phyloP scores from a whole-genome alignment of 2,888 invertebrate genomes.

The Eristalinus aeneus region DNA sequence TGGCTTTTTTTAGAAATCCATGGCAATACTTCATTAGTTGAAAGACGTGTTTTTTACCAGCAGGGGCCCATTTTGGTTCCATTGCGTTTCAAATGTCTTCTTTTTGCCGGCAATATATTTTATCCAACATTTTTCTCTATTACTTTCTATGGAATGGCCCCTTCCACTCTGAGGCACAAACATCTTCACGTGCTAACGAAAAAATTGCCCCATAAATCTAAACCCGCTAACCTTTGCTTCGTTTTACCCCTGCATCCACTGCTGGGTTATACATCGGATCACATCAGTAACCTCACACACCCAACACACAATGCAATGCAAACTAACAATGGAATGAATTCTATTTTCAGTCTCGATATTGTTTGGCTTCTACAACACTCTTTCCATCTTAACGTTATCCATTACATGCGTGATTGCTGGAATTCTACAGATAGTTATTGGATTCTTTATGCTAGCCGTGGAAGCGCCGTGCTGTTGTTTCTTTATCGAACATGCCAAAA shows the following conservation, averaged over 20 bases:
- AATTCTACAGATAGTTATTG: slow-evolving; percentile 93
- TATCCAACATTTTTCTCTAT: neutral
- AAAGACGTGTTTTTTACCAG: too few relatives aligned
- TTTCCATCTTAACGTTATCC: slow-evolving; percentile 84
- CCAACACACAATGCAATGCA: neutral
- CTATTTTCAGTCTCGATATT: slow-evolving; percentile 89
- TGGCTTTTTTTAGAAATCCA: too few relatives aligned
- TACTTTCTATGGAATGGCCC: neutral
- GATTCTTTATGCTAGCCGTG: slow-evolving; percentile 92
- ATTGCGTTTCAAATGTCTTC: too few relatives aligned
- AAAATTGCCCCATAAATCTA: neutral
- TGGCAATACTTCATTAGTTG: too few relatives aligned
- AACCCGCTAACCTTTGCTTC: neutral
- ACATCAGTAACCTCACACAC: neutral
- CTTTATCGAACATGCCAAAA: slow-evolving; percentile 96
- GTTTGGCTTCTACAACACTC: slow-evolving; percentile 89
- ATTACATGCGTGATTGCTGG: slow-evolving; percentile 88
- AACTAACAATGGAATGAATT: slow-evolving; percentile 16
- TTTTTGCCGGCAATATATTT: too few relatives aligned
- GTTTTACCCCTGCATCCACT: neutral
- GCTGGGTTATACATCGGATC: neutral
- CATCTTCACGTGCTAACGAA: neutral
- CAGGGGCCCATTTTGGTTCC: too few relatives aligned
- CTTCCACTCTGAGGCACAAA: neutral
- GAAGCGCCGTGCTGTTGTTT: slow-evolving; percentile 99